Evolutionary conservation across 2,797 vertebrate species (phyloP), one percentile per base, ranked within the genome.

Genomic region (Anisognathus igniventris): DNA sequence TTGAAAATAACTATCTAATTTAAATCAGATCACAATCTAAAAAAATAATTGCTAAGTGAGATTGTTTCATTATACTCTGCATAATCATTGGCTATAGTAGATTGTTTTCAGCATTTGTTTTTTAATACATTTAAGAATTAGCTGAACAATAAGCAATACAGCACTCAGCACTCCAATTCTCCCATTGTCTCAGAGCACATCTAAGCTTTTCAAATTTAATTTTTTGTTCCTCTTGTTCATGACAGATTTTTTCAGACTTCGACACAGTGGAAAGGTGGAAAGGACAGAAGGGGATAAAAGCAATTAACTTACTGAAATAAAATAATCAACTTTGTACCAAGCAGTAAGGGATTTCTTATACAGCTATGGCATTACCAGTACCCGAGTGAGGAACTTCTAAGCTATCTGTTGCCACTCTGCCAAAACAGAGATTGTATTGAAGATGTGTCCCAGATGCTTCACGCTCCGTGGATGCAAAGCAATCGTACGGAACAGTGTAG

Each of bases 271-370:
- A 92, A 93, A 91, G 57, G 67, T 85, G 39, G 54, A 72, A 89
- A 93, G 54, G 94, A 60, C 81, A 89, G 65, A 81, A 74, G 84
- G 64, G 65, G 68, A 79, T 93, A 93, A 90, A 89, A 85, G 53
- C 88, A 95, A 95, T 95, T 93, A 95, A 95, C 80, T 90, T 75
- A 51, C 20, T 76, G 80, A 94, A 95, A 79, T 79, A 85, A 93
- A 92, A 92, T 61, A 91, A 90, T 90, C 77, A 82, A 86, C 71
- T 56, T 58, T 35, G 31, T 31, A 76, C 15, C 31, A 75, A 81
- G 78, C 14, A 78, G 39, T 40, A 71, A 83, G 50, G 72, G 66
- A 57, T n/a, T 95, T 90, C 74, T 81, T 50, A 48, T 6, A 50
- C 33, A 93, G 58, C 74, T 54, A 44, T 64, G 75, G 39, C 60